Percentiles rank a stretch among this genome's conserved stretches.
These are phyloP conservation scores for Drosophila ironensis DNA, from an alignment of 1,140 invertebrate species.

Conservation along the genomic window DNA sequence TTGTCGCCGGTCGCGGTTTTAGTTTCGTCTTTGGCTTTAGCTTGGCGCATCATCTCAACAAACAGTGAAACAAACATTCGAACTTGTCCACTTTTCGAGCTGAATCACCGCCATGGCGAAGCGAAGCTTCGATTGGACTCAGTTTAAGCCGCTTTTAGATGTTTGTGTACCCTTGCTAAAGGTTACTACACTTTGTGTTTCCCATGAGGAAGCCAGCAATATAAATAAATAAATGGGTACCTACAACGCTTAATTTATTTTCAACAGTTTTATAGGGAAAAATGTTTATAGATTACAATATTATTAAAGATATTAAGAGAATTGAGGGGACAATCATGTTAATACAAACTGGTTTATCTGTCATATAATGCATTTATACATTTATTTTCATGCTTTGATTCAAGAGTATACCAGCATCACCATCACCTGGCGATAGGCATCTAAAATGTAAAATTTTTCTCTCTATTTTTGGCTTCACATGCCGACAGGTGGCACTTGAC, in stretches of 20 bases:
- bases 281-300: too few species aligned
- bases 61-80: constrained; percentile 49
- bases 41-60: constrained; percentile 65
- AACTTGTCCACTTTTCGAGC: constrained; percentile 39
- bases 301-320: too few species aligned
- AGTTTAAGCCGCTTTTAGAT: constrained; percentile 64
- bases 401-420: constrained; percentile 1
- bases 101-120: constrained; percentile 53
- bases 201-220: background rate
- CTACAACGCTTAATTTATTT: background rate
- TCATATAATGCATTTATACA: too few species aligned
- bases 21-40: background rate
- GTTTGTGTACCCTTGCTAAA: constrained; percentile 13
- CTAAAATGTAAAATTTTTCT: background rate
- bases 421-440: background rate
- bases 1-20: constrained; percentile 26
- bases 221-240: constrained; percentile 4
- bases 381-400: background rate
- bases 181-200: background rate
- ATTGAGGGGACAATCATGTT: too few species aligned
- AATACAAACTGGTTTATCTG: too few species aligned
- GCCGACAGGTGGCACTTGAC: constrained; percentile 53
- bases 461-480: constrained; percentile 11
- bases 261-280: too few species aligned
- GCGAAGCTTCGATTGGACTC: constrained; percentile 49